phyloP scores from a whole-genome alignment of 2,797 vertebrate species.

The Coccyzus lansbergi region DNA sequence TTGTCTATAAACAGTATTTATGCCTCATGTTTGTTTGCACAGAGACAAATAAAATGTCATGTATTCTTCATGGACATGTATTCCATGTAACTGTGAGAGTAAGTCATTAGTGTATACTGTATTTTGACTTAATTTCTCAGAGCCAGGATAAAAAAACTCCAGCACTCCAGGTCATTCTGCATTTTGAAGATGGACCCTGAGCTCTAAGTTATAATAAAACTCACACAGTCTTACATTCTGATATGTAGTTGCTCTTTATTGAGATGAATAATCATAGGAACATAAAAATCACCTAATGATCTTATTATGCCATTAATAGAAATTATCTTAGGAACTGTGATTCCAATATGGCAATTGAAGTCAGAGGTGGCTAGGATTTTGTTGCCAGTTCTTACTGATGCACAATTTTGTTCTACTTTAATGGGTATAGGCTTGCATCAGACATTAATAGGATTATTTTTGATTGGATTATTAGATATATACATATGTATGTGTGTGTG shows the following conservation, averaged over 20 bases:
- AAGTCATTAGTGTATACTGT: neutral
- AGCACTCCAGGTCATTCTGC: neutral
- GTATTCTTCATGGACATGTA: neutral
- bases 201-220: neutral
- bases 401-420: neutral
- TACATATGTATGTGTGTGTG: neutral
- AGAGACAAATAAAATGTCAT: neutral
- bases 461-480: neutral
- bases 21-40: neutral
- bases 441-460: neutral
- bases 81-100: neutral
- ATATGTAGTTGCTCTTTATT: neutral
- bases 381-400: neutral
- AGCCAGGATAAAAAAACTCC: neutral
- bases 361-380: fast-evolving
- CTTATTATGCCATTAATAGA: neutral
- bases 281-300: neutral
- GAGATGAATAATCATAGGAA: neutral
- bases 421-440: neutral
- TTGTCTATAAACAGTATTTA: neutral
- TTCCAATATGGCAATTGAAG: neutral
- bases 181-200: neutral
- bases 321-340: neutral
- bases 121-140: neutral
- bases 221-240: neutral